These are phyloP conservation scores for Labia minor DNA, from an alignment of 2,888 invertebrate genomes.

Conservation along the genomic window DNA sequence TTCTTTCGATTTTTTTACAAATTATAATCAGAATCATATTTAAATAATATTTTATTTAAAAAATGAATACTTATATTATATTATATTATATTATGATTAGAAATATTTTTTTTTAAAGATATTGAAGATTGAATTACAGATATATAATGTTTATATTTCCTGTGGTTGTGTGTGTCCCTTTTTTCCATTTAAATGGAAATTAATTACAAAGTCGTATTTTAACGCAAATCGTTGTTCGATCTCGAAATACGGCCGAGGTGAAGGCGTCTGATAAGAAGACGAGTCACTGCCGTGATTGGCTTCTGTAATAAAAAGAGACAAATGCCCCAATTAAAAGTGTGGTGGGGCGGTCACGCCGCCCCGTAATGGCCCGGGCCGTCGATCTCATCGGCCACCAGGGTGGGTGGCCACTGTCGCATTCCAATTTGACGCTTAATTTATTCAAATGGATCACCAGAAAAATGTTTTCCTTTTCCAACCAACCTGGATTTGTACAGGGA, in stretches of 20 bases:
- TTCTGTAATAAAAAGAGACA: slow-evolving; percentile 2
- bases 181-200: slow-evolving; percentile 7
- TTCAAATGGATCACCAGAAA: too few relatives aligned
- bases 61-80: too few relatives aligned
- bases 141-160: too few relatives aligned
- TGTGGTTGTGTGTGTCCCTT: not conserved
- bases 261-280: not conserved
- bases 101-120: too few relatives aligned
- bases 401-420: not conserved
- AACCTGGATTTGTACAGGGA: too few relatives aligned
- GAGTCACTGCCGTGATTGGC: not conserved
- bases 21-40: too few relatives aligned
- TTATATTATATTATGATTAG: too few relatives aligned
- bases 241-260: not conserved
- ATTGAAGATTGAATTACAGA: too few relatives aligned
- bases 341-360: not conserved
- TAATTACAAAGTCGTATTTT: not conserved
- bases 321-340: slow-evolving; percentile 7
- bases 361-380: not conserved
- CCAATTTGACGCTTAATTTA: too few relatives aligned
- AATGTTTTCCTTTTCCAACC: too few relatives aligned
- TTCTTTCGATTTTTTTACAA: too few relatives aligned
- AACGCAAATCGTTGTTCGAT: not conserved
- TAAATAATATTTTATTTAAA: too few relatives aligned
- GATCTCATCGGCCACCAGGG: not conserved